Conservation (phyloP, 2,113 vertebrate genomes). For the Eudyptes chrysolophus region DNA sequence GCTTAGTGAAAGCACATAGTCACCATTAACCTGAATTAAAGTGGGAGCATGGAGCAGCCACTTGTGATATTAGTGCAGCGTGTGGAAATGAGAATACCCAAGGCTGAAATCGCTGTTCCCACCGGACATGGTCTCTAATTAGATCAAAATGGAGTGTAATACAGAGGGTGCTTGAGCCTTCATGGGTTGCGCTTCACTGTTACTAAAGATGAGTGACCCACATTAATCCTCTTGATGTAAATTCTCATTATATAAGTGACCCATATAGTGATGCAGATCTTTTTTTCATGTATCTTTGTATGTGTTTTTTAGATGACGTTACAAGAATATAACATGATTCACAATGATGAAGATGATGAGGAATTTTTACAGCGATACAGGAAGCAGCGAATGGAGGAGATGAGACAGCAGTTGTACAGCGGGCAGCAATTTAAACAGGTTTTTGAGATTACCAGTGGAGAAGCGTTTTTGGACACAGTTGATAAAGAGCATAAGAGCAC, state of each 20-base stretch:
- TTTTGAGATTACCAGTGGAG: slow-evolving; percentile 85
- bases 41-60: not conserved
- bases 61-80: not conserved
- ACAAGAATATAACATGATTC: slow-evolving; percentile 87
- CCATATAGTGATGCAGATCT: not conserved
- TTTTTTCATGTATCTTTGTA: not conserved
- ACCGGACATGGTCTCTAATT: not conserved
- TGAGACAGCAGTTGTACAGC: slow-evolving; percentile 87
- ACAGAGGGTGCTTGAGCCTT: not conserved
- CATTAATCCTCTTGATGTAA: slow-evolving; percentile 11
- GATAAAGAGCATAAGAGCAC: slow-evolving; percentile 91
- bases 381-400: slow-evolving; percentile 95
- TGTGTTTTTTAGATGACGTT: slow-evolving; percentile 82
- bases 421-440: slow-evolving; percentile 89
- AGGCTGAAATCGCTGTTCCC: not conserved
- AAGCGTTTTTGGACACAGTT: slow-evolving; percentile 91
- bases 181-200: not conserved
- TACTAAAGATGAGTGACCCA: not conserved
- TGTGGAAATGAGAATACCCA: not conserved
- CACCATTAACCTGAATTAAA: slow-evolving; percentile 15
- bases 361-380: slow-evolving; percentile 93
- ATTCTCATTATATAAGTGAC: not conserved
- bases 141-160: not conserved
- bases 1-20: not conserved
- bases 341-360: slow-evolving; percentile 86